Conservation (phyloP, 2,888 invertebrate species). For the Synergus umbraculus region DNA sequence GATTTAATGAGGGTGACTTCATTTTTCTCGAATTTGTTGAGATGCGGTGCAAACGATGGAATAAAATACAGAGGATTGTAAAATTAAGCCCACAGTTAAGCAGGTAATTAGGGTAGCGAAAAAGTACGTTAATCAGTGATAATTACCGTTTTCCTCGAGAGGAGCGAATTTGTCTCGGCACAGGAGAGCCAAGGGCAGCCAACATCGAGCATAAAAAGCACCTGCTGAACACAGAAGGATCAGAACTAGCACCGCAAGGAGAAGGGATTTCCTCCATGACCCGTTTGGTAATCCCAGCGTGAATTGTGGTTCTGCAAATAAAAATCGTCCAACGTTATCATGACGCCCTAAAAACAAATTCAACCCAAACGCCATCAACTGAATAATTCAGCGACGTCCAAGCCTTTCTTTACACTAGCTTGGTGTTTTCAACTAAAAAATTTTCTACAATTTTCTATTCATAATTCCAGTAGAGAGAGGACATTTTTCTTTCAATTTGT, state of each 20-base stretch:
- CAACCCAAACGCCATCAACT: conserved; percentile 7
- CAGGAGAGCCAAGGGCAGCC: conserved; percentile 77
- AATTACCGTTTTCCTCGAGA: conserved; percentile 77
- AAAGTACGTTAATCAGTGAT: conserved; percentile 54
- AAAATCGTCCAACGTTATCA: conserved; percentile 42
- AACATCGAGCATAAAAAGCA: conserved; percentile 80
- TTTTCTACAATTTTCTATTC: conserved; percentile 2
- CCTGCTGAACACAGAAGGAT: conserved; percentile 78
- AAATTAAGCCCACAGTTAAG: conserved; percentile 57
- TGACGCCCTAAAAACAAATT: conserved; percentile 18
- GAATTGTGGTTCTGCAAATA: conserved; percentile 69
- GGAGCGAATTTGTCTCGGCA: conserved; percentile 79
- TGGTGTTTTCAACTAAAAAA: neutral
- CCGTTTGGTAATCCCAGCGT: conserved; percentile 67
- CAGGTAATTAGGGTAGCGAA: conserved; percentile 54
- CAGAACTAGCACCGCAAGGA: conserved; percentile 79
- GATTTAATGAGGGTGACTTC: conserved; percentile 31
- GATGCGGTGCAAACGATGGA: conserved; percentile 22
- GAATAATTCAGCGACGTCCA: conserved; percentile 27
- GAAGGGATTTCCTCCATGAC: conserved; percentile 80
- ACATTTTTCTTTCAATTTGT: neutral
- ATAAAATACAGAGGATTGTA: conserved; percentile 46
- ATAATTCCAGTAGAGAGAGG: neutral
- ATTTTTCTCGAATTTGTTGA: neutral
- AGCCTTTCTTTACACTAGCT: neutral